Evolutionary conservation across 2,888 invertebrate species (phyloP).

Genomic region (Rotaria macrura): DNA sequence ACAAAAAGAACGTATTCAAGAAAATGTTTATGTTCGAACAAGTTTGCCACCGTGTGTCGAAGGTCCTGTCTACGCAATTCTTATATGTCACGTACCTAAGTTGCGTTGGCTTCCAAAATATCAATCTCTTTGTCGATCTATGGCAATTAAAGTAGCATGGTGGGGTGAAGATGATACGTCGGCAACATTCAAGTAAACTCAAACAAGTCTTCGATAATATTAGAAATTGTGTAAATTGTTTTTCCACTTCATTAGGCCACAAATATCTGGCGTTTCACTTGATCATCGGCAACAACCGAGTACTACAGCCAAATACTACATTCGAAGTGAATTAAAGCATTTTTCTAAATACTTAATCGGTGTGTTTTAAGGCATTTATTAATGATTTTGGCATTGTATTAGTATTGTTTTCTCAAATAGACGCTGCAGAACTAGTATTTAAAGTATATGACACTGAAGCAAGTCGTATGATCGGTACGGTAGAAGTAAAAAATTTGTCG

Average conservation of each 20-base stretch:
- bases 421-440: not conserved
- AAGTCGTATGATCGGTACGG: not conserved
- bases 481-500: not conserved
- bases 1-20: not conserved
- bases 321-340: constrained; percentile 48
- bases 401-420: not conserved
- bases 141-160: not conserved
- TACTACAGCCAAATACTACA: constrained; percentile 45
- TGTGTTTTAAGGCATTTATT: not conserved
- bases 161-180: constrained; percentile 38
- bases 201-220: constrained; percentile 37
- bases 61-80: constrained; percentile 35
- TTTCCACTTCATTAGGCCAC: constrained; percentile 6
- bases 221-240: not conserved
- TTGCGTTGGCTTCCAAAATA: not conserved
- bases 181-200: constrained; percentile 48
- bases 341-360: constrained; percentile 45
- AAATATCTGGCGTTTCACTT: constrained; percentile 14
- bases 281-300: constrained; percentile 35
- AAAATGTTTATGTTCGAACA: constrained; percentile 43
- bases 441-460: not conserved
- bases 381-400: not conserved
- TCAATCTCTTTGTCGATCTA: not conserved
- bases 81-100: constrained; percentile 5
- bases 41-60: constrained; percentile 49